Evolutionary conservation across 1,140 invertebrate species (phyloP).

Genomic region (Ceratosolen solmsi): DNA sequence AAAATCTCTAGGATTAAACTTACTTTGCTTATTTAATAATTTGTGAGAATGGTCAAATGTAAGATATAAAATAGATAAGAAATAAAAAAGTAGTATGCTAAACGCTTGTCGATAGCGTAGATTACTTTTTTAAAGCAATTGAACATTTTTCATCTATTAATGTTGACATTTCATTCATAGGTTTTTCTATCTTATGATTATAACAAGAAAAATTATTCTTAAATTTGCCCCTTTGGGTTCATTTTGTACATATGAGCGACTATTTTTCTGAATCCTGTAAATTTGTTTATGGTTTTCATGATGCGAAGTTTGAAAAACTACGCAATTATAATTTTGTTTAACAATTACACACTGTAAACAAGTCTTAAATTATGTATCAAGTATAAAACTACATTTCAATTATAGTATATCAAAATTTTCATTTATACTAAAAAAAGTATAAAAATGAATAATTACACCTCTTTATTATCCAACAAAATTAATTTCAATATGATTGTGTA

Average conservation of each 20-base stretch:
- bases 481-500: neutral
- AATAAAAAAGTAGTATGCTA: neutral
- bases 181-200: neutral
- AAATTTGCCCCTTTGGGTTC: neutral
- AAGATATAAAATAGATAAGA: constrained; percentile 9
- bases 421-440: neutral
- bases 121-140: neutral
- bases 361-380: neutral
- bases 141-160: neutral
- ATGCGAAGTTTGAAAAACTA: neutral
- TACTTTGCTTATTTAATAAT: constrained; percentile 17
- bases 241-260: constrained; percentile 40
- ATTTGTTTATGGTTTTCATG: constrained; percentile 10
- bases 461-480: constrained; percentile 20
- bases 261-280: constrained; percentile 20
- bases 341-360: neutral
- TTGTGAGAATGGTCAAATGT: constrained; percentile 1
- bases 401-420: neutral
- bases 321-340: constrained; percentile 5
- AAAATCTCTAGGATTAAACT: neutral
- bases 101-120: neutral
- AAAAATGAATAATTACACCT: neutral
- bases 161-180: neutral
- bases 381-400: neutral
- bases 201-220: neutral